phyloP scores from a whole-genome alignment of 2,888 invertebrate species.

The Octodonta nipae region DNA sequence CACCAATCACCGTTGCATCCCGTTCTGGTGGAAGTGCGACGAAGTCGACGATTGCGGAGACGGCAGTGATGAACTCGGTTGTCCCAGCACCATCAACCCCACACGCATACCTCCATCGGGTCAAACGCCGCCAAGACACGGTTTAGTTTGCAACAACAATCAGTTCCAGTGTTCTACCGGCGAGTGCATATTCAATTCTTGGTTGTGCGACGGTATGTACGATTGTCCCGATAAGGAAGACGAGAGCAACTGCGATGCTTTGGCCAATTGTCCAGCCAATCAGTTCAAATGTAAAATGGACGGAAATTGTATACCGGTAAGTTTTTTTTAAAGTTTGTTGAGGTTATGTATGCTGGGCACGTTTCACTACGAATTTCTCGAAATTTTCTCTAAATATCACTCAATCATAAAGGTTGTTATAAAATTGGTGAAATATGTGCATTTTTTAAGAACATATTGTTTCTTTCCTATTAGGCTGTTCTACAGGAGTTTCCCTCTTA shows the following conservation, averaged over 20 bases:
- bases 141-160: constrained; percentile 39
- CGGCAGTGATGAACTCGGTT: constrained; percentile 55
- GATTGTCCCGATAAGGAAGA: constrained; percentile 52
- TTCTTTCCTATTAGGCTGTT: too few relatives aligned
- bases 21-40: constrained; percentile 73
- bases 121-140: not conserved
- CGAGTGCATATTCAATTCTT: constrained; percentile 45
- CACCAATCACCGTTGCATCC: constrained; percentile 54
- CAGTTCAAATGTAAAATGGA: constrained; percentile 49
- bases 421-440: too few relatives aligned
- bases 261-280: constrained; percentile 29
- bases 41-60: constrained; percentile 64
- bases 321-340: constrained; percentile 9
- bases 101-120: not conserved
- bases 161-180: constrained; percentile 45
- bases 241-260: constrained; percentile 36
- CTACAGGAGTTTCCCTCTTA: too few relatives aligned
- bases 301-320: constrained; percentile 45
- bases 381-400: too few relatives aligned
- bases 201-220: constrained; percentile 47
- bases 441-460: too few relatives aligned
- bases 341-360: too few relatives aligned
- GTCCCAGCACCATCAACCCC: constrained; percentile 11
- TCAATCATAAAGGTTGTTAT: too few relatives aligned
- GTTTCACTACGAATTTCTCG: too few relatives aligned